Base-by-base conservation (phyloP, 1,140 invertebrate genomes). In the Bombus confusus region DNA sequence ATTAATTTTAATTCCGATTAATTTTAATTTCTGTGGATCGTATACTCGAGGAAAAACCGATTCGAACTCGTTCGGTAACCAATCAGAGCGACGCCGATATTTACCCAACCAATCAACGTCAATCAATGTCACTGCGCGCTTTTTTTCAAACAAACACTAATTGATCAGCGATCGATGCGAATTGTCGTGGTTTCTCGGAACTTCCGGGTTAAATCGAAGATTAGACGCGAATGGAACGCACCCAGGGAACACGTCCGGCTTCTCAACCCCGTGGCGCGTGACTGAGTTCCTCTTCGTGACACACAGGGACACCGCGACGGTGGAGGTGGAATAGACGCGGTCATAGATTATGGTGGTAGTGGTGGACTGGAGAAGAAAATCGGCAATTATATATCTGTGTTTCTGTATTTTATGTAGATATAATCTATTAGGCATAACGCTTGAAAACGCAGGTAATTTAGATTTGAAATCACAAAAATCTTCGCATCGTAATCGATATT, bases 231-330 rank as follows among this genome's bases (percentile, higher is more conserved):
- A 69, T 43, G 10, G 41, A 77, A 80, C 83, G 47, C 86, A 76
- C 87, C 82, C 89, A 71, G n/a, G 18, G 39, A 74, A 81, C 80
- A 59, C 89, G 87, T 91, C 91, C 89, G 86, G 47, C 91, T 86
- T 89, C 85, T 80, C 87, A 90, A 91, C 91, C 91, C 91, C 77
- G 91, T 91, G 75, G 82, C 87, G 85, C 85, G 85, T 88, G 86
- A 92, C 91, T 92, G 91, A 91, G 80, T 83, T 90, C 39, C 82
- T 91, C 71, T 81, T 85, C 87, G 83, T 86, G 86, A 87, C 71
- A 90, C 76, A 72, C 75, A 72, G 68, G 73, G 43, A 87, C 86
- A 84, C 18, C 18, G 79, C 28, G 47, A 52, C 62, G 64, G 87
- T 74, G 84, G 90, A 80, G 88, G 86, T 90, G 88, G 89, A 64